Percentiles rank a stretch among this genome's conserved stretches.
Conservation (phyloP, 2,888 invertebrate genomes). For the Eulithis prunata region DNA sequence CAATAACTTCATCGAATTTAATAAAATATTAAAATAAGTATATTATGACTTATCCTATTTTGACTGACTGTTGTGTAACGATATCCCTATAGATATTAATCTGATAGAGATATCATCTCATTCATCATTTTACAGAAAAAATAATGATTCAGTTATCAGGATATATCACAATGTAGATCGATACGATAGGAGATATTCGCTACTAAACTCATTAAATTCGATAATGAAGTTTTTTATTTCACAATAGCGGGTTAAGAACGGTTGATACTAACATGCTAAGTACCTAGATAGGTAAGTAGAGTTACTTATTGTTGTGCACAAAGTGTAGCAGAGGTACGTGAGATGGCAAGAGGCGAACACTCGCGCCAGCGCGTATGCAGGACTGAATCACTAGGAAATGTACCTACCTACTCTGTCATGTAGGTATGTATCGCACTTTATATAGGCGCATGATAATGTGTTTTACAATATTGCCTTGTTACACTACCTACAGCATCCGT, state of each 20-base stretch:
- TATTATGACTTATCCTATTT: slow-evolving; percentile 9
- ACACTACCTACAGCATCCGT: slow-evolving; percentile 16
- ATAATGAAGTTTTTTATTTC: slow-evolving; percentile 37
- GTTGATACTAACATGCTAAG: neutral
- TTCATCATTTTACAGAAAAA: slow-evolving; percentile 35
- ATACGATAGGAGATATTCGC: slow-evolving; percentile 39
- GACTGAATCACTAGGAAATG: slow-evolving; percentile 39
- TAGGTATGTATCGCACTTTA: slow-evolving; percentile 5
- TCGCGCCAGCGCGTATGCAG: slow-evolving; percentile 26
- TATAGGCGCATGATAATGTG: neutral
- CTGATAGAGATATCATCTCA: slow-evolving; percentile 31
- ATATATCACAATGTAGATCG: slow-evolving; percentile 40
- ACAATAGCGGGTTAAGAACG: slow-evolving; percentile 8
- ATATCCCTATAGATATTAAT: neutral
- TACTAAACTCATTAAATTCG: slow-evolving; percentile 38
- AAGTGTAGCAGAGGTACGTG: neutral
- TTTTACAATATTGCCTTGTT: neutral
- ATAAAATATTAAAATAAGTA: too few species aligned
- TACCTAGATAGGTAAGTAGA: neutral
- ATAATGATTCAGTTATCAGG: slow-evolving; percentile 36
- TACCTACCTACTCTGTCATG: neutral
- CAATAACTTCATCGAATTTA: too few species aligned
- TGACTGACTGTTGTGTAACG: slow-evolving; percentile 1
- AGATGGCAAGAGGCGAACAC: slow-evolving; percentile 15
- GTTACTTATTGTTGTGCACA: slow-evolving; percentile 9